phyloP scores from a whole-genome alignment of 1,140 invertebrate genomes.

The Rhizoglyphus robini region DNA sequence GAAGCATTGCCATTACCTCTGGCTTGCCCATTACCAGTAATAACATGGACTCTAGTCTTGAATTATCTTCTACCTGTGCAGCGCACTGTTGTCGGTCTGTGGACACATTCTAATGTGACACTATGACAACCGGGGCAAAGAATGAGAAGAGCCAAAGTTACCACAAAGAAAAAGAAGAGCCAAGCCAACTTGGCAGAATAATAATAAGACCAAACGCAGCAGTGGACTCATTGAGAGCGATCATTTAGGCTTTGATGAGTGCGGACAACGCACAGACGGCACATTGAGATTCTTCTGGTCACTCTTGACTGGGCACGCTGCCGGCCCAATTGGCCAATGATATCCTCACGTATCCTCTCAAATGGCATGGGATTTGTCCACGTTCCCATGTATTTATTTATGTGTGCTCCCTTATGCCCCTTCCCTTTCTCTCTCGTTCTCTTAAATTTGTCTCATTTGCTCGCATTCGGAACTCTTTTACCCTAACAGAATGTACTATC shows the following conservation, averaged over 20 bases:
- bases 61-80: background rate
- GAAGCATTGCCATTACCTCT: background rate
- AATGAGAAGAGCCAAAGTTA: background rate
- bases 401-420: background rate
- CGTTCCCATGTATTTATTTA: background rate
- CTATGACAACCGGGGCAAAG: slow-evolving; percentile 8
- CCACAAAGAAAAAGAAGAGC: background rate
- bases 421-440: background rate
- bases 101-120: slow-evolving; percentile 3
- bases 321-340: slow-evolving; percentile 8
- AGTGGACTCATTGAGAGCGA: background rate
- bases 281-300: slow-evolving; percentile 10
- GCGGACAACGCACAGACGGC: background rate
- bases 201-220: background rate
- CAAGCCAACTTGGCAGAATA: background rate
- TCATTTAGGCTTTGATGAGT: background rate
- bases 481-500: background rate
- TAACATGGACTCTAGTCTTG: background rate
- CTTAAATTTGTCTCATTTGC: slow-evolving; percentile 13
- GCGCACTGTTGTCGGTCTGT: background rate
- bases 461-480: background rate
- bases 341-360: slow-evolving; percentile 11
- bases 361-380: slow-evolving; percentile 9
- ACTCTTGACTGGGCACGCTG: background rate
- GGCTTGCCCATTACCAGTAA: background rate